Evolutionary conservation across 2,797 vertebrate species (phyloP).

Genomic region (Aldrovandia affinis): DNA sequence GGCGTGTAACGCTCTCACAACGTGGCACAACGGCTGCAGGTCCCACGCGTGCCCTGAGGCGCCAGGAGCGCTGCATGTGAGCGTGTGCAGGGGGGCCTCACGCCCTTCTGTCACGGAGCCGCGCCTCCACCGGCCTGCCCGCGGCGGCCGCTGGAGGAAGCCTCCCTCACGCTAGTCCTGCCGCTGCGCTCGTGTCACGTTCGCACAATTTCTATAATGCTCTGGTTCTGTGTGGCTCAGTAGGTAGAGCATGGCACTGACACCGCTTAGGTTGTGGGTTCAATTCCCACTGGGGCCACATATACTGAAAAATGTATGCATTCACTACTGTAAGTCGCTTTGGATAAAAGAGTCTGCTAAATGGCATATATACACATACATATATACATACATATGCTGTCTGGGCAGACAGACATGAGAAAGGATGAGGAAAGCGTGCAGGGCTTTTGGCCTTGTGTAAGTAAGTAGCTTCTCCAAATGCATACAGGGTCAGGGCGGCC

Average conservation of each 20-base stretch:
- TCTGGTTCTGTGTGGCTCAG: no score
- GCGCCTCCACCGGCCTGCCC: constrained; percentile 33
- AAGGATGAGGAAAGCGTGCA: no score
- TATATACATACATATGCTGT: no score
- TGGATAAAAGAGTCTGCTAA: no score
- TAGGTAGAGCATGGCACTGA: neutral
- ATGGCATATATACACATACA: no score
- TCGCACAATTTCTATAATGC: constrained; percentile 43
- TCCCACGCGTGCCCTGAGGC: neutral
- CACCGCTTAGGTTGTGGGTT: neutral
- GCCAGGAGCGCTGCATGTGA: neutral
- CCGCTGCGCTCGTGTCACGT: neutral
- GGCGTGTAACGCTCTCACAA: neutral
- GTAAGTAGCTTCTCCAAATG: neutral
- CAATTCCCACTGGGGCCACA: no score
- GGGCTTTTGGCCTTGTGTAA: neutral
- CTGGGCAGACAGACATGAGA: no score
- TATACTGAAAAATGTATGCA: no score
- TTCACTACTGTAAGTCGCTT: no score
- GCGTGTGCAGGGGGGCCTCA: neutral
- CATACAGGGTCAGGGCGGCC: neutral
- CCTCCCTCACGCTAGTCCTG: constrained; percentile 33
- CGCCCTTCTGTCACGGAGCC: neutral
- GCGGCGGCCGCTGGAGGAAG: constrained; percentile 24
- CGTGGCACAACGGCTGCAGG: neutral